phyloP scores from a whole-genome alignment of 2,113 vertebrate species.

The Calidris pugnax region DNA sequence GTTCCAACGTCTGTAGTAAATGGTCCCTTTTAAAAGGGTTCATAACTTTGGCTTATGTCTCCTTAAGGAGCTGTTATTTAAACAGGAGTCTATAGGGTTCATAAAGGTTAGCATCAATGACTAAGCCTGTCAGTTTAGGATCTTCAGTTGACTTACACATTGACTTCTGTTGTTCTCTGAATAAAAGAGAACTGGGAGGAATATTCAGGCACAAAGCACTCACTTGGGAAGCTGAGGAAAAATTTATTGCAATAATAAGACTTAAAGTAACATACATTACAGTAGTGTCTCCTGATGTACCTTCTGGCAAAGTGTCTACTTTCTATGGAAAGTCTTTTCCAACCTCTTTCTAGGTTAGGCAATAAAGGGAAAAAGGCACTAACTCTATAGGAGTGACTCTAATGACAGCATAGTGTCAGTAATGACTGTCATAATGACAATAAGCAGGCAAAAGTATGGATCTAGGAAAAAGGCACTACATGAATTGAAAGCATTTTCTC shows the following conservation, averaged over 20 bases:
- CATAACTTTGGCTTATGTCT: background rate
- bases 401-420: background rate
- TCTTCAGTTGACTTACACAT: conserved; percentile 28
- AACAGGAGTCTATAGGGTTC: background rate
- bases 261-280: background rate
- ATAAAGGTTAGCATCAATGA: conserved; percentile 31
- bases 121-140: conserved; percentile 26
- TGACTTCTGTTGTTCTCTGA: conserved; percentile 17
- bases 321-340: background rate
- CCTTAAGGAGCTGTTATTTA: conserved; percentile 45
- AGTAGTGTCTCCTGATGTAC: background rate
- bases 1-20: conserved; percentile 7
- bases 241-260: conserved; percentile 41
- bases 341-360: background rate
- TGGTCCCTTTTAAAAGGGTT: background rate
- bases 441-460: background rate
- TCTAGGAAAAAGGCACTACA: background rate
- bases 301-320: background rate
- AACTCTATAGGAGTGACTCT: background rate
- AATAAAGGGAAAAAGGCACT: background rate
- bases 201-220: conserved; percentile 28
- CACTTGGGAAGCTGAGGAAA: background rate
- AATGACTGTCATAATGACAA: no score
- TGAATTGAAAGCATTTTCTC: background rate
- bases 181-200: background rate